Conservation (phyloP, 2,113 vertebrate genomes). For the Stercorarius parasiticus region DNA sequence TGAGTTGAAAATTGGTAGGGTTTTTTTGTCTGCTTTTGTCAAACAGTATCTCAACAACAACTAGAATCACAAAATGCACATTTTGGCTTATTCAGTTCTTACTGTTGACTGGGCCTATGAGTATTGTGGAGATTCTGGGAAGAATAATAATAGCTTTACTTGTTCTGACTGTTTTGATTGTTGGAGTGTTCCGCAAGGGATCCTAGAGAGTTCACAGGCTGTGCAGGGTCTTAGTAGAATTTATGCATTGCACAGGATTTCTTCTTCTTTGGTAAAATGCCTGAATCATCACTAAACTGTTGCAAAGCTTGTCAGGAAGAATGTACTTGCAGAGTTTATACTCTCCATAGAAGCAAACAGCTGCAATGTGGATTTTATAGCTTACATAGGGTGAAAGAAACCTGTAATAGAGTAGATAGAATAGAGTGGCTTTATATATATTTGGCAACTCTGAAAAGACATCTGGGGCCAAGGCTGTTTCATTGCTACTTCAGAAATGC, state of each 20-base stretch:
- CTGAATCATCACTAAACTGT: neutral
- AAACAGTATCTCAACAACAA: neutral
- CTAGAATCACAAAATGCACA: neutral
- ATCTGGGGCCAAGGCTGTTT: neutral
- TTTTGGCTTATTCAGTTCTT: neutral
- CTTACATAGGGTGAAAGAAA: neutral
- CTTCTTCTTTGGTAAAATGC: neutral
- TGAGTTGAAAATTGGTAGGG: neutral
- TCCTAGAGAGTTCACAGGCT: neutral
- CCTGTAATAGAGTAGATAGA: neutral
- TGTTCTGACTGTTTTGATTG: neutral
- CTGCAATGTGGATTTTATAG: neutral
- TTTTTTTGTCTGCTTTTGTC: neutral
- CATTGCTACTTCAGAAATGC: neutral
- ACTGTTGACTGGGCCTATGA: neutral
- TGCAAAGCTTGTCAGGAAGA: neutral
- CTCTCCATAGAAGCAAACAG: neutral
- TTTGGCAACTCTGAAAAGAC: neutral
- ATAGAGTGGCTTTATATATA: neutral
- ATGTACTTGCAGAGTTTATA: neutral
- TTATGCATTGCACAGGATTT: neutral
- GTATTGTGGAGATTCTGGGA: neutral
- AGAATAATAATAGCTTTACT: neutral
- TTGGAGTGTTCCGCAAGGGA: neutral
- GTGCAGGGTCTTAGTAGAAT: neutral